Base-by-base conservation (phyloP, 2,888 invertebrate genomes). In the Coleophora flavipennella region DNA sequence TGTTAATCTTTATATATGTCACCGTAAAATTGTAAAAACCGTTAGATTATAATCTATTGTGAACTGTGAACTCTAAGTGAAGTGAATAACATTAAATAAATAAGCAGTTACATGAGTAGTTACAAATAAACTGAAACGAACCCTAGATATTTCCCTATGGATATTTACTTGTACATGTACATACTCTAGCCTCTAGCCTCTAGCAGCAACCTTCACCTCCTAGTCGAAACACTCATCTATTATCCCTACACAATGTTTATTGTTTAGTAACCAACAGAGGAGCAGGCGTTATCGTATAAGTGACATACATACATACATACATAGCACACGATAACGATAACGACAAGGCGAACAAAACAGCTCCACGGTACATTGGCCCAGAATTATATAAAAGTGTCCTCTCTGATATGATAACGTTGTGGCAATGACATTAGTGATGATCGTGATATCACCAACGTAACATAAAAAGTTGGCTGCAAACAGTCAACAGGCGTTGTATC, bases 321-420 rank as follows among this genome's bases (percentile, higher is more conserved):
- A 77, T 81, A 80, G 67, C 66, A 50, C 61, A 63, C 61, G 80
- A 78, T 78, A 79, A 61, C 64, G 83, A 84, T 84, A 79, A 61
- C 64, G 83, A 84, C 83, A 84, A 80, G 68, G 63, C 60, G 67
- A 73, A 80, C 81, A 79, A 73, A 78, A 81, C 79, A 79, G 64
- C 73, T 67, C 55, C 59, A 69, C 76, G 78, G 81, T 80, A 78
- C 83, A 78, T 68, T 81, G 84, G 83, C 84, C 84, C 80, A 84
- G 68, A 79, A 78, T 83, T 81, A 80, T 81, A 80, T 79, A 80
- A 83, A 84, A 78, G 79, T 70, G 69, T 71, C 72, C 72, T 77
- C 79, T 71, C 57, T 63, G 78, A 80, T 79, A 79, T 63, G 78
- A 80, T 79, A 79, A 72, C 67, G 58, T 50, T 59, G 60, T 80